Base-by-base conservation (phyloP, 2,888 invertebrate genomes). In the Polyploca ridens region DNA sequence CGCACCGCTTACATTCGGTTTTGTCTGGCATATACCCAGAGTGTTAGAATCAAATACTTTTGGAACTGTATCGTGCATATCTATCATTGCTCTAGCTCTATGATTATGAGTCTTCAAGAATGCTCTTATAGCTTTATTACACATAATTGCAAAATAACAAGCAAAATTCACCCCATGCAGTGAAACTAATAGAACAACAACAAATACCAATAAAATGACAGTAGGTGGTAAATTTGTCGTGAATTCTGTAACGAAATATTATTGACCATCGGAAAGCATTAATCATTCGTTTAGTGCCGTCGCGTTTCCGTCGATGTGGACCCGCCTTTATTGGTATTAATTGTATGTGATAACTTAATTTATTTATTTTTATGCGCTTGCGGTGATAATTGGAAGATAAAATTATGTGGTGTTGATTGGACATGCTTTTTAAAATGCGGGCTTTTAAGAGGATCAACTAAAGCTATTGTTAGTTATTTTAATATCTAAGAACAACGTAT, bases 241-340 rank as follows among this genome's bases (percentile, higher is more conserved):
- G 46, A 46, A n/a, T 46, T 1, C 46, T 1, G 35, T 38, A 67
- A 64, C 61, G 66, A 66, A 64, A 66, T 63, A 61, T 41, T 65
- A 72, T 63, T 66, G 72, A 69, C 58, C 67, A 73, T 46, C n/a
- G 46, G 46, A n/a, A n/a, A 46, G 6, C 46, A 46, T 73, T 69
- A 66, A 73, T 76, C 71, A 76, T 73, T 65, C 68, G 69, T 61
- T 71, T 69, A 70, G 63, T 63, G 61, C 62, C 66, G 61, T 62
- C 60, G 74, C 70, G 41, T 41, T 72, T 79, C 80, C 82, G 77
- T 73, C 70, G n/a, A n/a, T 46, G 46, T 46, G n/a, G n/a, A n/a
- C 16, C 8, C 19, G 2, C 68, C 76, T 73, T 80, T 82, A 85
- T 85, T 86, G 79, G 84, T 85, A 84, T 84, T 85, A 84, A 86